These are phyloP conservation scores for Craterocephalus amniculus DNA, from an alignment of 2,797 vertebrate genomes.

Conservation along the genomic window DNA sequence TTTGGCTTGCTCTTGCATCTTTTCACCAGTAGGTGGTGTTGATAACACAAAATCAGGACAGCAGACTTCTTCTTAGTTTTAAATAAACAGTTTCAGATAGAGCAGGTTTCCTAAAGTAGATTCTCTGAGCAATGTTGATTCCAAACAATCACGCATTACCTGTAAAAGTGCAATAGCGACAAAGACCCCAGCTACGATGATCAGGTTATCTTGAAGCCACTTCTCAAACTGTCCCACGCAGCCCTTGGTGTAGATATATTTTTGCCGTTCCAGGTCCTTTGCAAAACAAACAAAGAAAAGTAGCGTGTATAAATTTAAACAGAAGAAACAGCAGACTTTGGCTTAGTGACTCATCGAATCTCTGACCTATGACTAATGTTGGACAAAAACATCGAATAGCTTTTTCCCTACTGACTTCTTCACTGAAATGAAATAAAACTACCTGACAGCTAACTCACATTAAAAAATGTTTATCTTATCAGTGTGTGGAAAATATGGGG, in stretches of 20 bases:
- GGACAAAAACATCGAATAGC: slow-evolving; percentile 14
- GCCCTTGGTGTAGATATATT: slow-evolving; percentile 90
- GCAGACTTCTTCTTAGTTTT: not conserved
- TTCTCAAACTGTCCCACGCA: slow-evolving; percentile 95
- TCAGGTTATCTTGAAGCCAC: slow-evolving; percentile 94
- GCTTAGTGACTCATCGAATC: slow-evolving; percentile 8
- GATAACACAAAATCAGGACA: slow-evolving; percentile 42
- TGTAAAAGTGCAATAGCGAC: slow-evolving; percentile 92
- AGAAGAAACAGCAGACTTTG: not conserved
- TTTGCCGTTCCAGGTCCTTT: slow-evolving; percentile 88
- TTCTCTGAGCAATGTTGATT: not conserved
- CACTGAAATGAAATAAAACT: slow-evolving; percentile 11
- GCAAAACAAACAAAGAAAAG: slow-evolving; percentile 3
- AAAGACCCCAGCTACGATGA: slow-evolving; percentile 89
- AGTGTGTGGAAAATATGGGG: slow-evolving; percentile 36
- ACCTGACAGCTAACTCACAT: slow-evolving; percentile 49
- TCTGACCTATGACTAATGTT: slow-evolving; percentile 50
- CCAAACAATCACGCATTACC: slow-evolving; percentile 69
- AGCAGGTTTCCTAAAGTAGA: not conserved
- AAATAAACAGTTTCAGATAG: not conserved
- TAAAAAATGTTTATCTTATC: slow-evolving; percentile 32
- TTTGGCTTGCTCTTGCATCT: not conserved
- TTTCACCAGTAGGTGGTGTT: slow-evolving; percentile 74
- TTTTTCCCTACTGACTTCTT: slow-evolving; percentile 27
- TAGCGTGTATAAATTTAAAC: not conserved